Percentiles rank a stretch among this genome's conserved stretches.
Conservation (phyloP, 2,888 invertebrate species). For the Proisotoma minuta region DNA sequence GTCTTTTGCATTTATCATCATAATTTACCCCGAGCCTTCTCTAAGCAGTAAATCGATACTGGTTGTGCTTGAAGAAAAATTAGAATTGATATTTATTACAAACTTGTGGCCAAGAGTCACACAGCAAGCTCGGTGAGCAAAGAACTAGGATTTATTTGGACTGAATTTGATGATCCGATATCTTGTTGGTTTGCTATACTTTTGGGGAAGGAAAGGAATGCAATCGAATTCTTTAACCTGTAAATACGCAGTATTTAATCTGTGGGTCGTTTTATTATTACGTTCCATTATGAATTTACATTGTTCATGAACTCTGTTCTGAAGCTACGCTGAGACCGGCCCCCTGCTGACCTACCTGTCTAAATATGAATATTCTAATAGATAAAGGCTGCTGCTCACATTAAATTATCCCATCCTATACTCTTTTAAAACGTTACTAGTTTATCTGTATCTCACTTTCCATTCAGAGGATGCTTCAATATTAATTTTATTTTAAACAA, state of each 20-base stretch:
- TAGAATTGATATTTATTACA: neutral
- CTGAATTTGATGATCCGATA: slow-evolving; percentile 29
- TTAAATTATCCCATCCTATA: slow-evolving; percentile 22
- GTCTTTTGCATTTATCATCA: too few species aligned
- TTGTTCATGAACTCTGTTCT: slow-evolving; percentile 18
- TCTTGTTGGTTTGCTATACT: slow-evolving; percentile 12
- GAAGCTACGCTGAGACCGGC: slow-evolving; percentile 26
- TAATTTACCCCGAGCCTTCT: too few species aligned
- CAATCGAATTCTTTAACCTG: neutral
- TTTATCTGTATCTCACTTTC: neutral
- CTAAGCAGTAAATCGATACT: too few species aligned
- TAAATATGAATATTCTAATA: slow-evolving; percentile 41
- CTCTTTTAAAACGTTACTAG: slow-evolving; percentile 2
- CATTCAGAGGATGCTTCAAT: neutral
- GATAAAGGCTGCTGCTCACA: slow-evolving; percentile 33
- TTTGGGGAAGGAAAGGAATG: slow-evolving; percentile 7
- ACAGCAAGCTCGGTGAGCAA: neutral
- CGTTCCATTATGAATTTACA: slow-evolving; percentile 19
- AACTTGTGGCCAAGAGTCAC: neutral
- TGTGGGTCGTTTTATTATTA: slow-evolving; percentile 5
- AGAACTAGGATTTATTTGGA: slow-evolving; percentile 8
- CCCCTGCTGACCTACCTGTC: slow-evolving; percentile 35
- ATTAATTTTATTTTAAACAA: neutral
- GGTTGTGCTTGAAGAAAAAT: neutral
- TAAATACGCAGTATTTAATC: neutral